These are phyloP conservation scores for Chalcis sispes DNA, from an alignment of 2,888 invertebrate genomes.

Conservation along the genomic window DNA sequence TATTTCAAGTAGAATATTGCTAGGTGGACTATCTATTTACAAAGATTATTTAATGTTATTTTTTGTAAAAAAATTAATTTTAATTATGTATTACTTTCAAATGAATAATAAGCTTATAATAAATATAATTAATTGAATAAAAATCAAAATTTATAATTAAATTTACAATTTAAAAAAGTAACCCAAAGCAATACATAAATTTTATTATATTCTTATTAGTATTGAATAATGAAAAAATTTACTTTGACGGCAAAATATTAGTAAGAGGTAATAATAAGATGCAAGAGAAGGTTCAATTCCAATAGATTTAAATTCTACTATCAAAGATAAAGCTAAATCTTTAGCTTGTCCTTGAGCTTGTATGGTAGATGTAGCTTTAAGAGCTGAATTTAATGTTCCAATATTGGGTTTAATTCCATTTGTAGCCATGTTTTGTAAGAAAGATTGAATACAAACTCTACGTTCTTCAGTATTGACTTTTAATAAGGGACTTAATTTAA, in stretches of 20 bases:
- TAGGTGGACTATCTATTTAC: constrained; percentile 79
- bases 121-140: no score
- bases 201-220: neutral
- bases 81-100: constrained; percentile 11
- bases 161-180: neutral
- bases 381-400: constrained; percentile 81
- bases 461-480: constrained; percentile 82
- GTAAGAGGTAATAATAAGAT: constrained; percentile 85
- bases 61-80: constrained; percentile 1
- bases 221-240: constrained; percentile 4
- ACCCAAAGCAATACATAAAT: neutral
- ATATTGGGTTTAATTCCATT: constrained; percentile 81
- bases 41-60: constrained; percentile 26
- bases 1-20: constrained; percentile 83
- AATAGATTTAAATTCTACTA: constrained; percentile 82
- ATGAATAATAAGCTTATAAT: no score
- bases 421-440: constrained; percentile 82
- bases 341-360: constrained; percentile 74
- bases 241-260: constrained; percentile 79
- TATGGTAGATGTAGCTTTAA: constrained; percentile 78
- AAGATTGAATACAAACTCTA: constrained; percentile 80
- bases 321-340: constrained; percentile 76
- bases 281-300: constrained; percentile 86
- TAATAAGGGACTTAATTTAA: constrained; percentile 80
- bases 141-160: neutral